These are phyloP conservation scores for Lucifuga dentata DNA, from an alignment of 2,113 vertebrate species.

Conservation along the genomic window DNA sequence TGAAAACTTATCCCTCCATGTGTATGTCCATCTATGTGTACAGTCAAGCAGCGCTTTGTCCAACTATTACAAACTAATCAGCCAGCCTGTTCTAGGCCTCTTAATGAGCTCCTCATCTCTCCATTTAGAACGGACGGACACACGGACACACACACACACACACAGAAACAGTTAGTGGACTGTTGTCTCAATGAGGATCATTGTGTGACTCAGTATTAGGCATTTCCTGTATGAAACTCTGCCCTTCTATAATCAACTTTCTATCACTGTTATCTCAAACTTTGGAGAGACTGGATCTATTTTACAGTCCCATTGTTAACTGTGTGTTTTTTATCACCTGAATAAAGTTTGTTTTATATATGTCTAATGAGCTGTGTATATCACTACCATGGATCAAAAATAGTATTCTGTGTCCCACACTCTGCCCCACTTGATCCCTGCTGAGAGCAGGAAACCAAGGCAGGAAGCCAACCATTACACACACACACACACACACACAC, in stretches of 20 bases:
- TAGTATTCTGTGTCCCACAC: constrained; percentile 35
- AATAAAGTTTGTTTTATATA: too few species aligned
- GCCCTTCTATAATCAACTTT: neutral
- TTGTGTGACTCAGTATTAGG: constrained; percentile 31
- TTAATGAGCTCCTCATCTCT: constrained; percentile 63
- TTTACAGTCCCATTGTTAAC: neutral
- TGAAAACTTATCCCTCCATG: constrained; percentile 38
- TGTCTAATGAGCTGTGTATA: constrained; percentile 6
- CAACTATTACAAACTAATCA: constrained; percentile 38
- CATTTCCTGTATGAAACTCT: constrained; percentile 6
- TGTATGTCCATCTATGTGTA: constrained; percentile 37
- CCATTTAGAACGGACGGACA: too few species aligned
- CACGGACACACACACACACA: constrained; percentile 20
- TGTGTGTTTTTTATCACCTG: neutral
- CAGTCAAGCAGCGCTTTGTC: constrained; percentile 68
- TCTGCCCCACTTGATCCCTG: constrained; percentile 4
- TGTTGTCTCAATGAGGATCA: constrained; percentile 33
- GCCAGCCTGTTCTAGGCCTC: constrained; percentile 32
- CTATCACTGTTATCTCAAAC: neutral
- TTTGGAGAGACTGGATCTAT: neutral
- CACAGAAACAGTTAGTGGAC: constrained; percentile 30
- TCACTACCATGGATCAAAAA: constrained; percentile 35
- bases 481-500: constrained; percentile 23
- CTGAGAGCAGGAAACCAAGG: constrained; percentile 56
- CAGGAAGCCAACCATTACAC: constrained; percentile 60